Evolutionary conservation across 2,113 vertebrate genomes (phyloP), one percentile per base, ranked within the genome.

Genomic region (Artemisiospiza belli): DNA sequence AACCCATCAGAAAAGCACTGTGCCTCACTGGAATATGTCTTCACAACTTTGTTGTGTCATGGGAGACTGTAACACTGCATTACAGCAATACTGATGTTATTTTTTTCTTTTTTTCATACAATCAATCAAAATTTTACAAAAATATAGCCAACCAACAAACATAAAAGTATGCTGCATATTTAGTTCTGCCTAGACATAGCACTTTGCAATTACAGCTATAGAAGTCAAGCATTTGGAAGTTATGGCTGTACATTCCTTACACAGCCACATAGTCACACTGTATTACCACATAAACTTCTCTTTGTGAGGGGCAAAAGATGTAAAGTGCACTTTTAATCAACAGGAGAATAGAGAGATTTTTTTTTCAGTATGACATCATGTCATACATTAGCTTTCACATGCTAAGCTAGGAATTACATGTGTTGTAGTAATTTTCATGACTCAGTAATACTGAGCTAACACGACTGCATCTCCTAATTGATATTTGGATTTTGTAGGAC

Each of bases 1-100:
- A 77, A 84, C 3, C 3, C 37, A 81, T n/a, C 8, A 91, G 47
- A 52, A 72, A 39, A 63, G 28, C 70, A 70, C 33, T 62, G 24
- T 9, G 3, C 57, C 43, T 75, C 47, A n/a, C 0, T 2, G 0
- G 22, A 87, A 0, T 72, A 61, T 12, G 10, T 76, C 59, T 74
- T 70, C 44, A 44, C 37, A 8, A 31, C 13, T 41, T 25, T 19
- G 16, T 31, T 25, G 9, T 54, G 22, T 21, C 57, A 59, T 5
- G 11, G 55, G 31, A 66, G n/a, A 54, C 63, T 1, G 1, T 7
- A 81, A 80, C 24, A 43, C 44, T 17, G 11, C 51, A 67, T 63
- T 63, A 67, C 22, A 87, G 47, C 8, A 67, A 17, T 11, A 27
- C 0, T 68, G 47, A 28, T 52, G 21, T 17, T 31, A 15, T 55